These are phyloP conservation scores for Ianthella basta DNA, from an alignment of 37 sponge, comb jelly and placozoan genomes.

Conservation along the genomic window DNA sequence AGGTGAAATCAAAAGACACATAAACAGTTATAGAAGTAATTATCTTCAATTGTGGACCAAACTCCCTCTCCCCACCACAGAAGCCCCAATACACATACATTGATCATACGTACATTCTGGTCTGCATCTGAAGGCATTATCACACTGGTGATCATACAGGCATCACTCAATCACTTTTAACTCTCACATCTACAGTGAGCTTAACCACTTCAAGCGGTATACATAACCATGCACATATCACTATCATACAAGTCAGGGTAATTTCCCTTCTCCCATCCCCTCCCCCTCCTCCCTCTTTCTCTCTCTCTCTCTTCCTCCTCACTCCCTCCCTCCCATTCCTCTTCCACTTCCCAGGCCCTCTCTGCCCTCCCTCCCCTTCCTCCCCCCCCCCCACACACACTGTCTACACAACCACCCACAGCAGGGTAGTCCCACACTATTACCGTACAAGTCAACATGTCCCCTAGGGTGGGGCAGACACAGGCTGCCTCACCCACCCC, in stretches of 20 bases:
- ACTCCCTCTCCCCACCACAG: not conserved
- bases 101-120: too few species aligned
- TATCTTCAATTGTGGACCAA: not conserved
- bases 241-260: not conserved
- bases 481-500: not conserved
- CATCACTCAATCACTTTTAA: not conserved
- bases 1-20: not conserved
- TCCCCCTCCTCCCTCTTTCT: not conserved
- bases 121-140: not conserved
- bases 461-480: not conserved
- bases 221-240: not conserved
- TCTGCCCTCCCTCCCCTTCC: constrained; percentile 11
- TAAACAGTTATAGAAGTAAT: not conserved
- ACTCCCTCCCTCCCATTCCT: not conserved
- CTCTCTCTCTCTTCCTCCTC: not conserved
- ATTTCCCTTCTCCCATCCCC: constrained; percentile 24
- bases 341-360: not conserved
- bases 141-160: not conserved
- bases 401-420: not conserved
- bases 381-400: not conserved
- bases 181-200: not conserved
- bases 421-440: not conserved
- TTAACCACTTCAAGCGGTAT: not conserved
- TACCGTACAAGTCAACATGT: not conserved
- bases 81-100: not conserved